Conservation (phyloP, 2,113 vertebrate species). For the Mobula hypostoma region DNA sequence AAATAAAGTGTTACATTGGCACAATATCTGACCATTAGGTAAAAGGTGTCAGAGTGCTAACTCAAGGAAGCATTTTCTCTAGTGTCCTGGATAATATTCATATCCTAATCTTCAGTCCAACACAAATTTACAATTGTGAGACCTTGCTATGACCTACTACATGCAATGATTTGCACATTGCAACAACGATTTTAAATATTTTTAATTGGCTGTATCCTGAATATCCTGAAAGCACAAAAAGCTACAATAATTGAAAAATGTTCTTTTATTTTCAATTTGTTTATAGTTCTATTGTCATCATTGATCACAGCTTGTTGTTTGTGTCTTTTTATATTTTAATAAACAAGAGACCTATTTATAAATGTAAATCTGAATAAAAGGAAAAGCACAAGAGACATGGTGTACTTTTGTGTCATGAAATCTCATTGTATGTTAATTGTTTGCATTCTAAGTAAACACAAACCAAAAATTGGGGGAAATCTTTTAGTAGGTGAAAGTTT, state of each 20-base stretch:
- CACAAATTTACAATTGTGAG: too few relatives aligned
- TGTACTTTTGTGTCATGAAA: neutral
- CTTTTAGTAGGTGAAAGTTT: neutral
- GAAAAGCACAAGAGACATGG: too few relatives aligned
- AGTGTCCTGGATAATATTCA: too few relatives aligned
- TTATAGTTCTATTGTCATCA: neutral
- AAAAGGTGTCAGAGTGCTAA: too few relatives aligned
- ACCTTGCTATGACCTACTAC: too few relatives aligned
- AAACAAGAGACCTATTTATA: neutral
- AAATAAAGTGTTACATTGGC: neutral
- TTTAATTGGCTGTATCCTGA: too few relatives aligned
- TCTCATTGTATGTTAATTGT: neutral
- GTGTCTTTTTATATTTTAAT: neutral
- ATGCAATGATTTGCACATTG: too few relatives aligned
- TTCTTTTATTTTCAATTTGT: neutral
- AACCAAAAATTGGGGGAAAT: too few relatives aligned
- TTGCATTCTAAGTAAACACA: neutral
- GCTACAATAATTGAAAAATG: neutral
- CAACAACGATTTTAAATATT: too few relatives aligned
- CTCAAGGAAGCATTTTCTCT: too few relatives aligned
- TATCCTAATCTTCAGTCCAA: too few relatives aligned
- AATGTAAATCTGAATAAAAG: neutral
- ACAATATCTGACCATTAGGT: too few relatives aligned
- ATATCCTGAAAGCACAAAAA: neutral
- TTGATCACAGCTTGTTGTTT: neutral